Conservation (phyloP, 2,113 vertebrate genomes). For the Nettapus auritus region DNA sequence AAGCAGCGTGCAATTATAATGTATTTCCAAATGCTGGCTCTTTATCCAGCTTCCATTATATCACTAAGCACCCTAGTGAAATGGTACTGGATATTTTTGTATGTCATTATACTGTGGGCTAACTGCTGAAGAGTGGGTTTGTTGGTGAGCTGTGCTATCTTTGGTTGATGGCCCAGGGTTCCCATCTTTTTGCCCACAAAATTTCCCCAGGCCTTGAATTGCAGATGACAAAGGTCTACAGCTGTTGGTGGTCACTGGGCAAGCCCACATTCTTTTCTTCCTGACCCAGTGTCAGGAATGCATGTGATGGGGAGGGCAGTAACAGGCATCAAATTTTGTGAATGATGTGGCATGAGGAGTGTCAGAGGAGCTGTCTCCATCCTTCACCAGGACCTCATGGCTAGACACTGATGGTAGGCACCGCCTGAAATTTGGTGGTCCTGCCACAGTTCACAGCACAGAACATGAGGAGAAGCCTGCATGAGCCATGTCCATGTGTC, state of each 20-base stretch:
- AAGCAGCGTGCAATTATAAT: constrained; percentile 57
- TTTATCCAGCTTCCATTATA: background rate
- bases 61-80: background rate
- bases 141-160: background rate
- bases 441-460: background rate
- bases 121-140: background rate
- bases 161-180: background rate
- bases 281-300: background rate
- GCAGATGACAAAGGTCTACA: background rate
- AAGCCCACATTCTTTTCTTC: background rate
- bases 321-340: background rate
- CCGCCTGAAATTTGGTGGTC: background rate
- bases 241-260: background rate
- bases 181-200: background rate
- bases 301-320: background rate
- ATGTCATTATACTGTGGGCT: background rate
- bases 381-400: background rate
- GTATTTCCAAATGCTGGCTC: constrained; percentile 53
- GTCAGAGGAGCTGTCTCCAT: background rate
- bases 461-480: background rate
- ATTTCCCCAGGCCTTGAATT: background rate
- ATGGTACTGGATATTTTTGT: background rate
- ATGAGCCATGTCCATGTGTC: background rate
- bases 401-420: background rate
- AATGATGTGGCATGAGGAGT: background rate